A percentile compares a stretch with the other conserved stretches of the same genome.
phyloP scores from a whole-genome alignment of 2,113 vertebrate species.

The Hassar affinis region DNA sequence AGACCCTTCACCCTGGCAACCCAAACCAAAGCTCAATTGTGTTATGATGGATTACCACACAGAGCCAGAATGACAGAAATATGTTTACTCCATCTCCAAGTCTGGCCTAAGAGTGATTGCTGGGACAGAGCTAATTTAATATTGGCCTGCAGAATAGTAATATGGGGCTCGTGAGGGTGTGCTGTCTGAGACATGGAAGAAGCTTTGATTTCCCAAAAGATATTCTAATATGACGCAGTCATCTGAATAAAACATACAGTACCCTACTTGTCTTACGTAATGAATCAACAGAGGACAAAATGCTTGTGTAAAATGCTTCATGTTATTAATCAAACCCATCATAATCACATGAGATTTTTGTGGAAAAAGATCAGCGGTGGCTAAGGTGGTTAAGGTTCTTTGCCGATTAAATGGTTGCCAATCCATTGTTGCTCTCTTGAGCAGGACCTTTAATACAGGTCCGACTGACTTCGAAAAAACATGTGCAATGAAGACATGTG shows the following conservation, averaged over 20 bases:
- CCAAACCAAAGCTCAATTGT: not conserved
- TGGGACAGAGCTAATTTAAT: slow-evolving; percentile 4
- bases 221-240: not conserved
- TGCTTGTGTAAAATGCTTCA: not conserved
- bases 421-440: too few relatives aligned
- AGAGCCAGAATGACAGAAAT: slow-evolving; percentile 48
- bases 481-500: too few relatives aligned
- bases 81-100: slow-evolving; percentile 24
- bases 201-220: not conserved
- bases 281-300: not conserved
- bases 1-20: slow-evolving; percentile 58
- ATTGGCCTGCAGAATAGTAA: not conserved
- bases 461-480: too few relatives aligned
- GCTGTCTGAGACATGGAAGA: not conserved
- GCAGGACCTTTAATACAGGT: too few relatives aligned
- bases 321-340: not conserved
- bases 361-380: not conserved
- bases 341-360: not conserved
- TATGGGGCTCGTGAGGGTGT: not conserved
- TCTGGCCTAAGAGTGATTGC: slow-evolving; percentile 48
- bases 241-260: not conserved
- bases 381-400: not conserved
- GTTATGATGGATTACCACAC: slow-evolving; percentile 52
- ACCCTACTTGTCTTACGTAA: not conserved
- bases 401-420: not conserved